phyloP scores from a whole-genome alignment of 2,113 vertebrate genomes.

The Muscicapa adusta region DNA sequence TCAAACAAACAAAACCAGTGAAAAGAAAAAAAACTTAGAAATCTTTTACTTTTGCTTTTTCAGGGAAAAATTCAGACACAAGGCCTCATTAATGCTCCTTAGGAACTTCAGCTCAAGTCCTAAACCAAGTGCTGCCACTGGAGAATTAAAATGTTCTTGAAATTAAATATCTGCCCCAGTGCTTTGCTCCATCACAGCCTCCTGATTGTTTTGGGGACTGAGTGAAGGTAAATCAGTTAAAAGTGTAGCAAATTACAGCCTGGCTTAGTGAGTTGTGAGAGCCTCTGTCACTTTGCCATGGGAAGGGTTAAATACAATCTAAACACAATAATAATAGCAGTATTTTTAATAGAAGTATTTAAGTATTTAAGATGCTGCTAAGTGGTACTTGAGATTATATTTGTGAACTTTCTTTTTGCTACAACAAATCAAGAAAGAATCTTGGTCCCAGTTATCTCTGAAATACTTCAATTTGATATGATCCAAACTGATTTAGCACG shows the following conservation, averaged over 20 bases:
- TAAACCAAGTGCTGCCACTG: neutral
- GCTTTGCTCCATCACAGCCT: neutral
- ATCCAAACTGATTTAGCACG: neutral
- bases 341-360: neutral
- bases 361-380: neutral
- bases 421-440: neutral
- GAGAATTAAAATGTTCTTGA: neutral
- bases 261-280: neutral
- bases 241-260: neutral
- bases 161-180: neutral
- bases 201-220: neutral
- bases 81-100: neutral
- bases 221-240: neutral
- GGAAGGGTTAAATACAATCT: neutral
- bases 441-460: neutral
- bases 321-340: neutral
- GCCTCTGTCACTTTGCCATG: neutral
- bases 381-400: neutral
- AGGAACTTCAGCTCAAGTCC: neutral
- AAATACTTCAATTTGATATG: neutral
- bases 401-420: neutral
- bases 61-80: neutral
- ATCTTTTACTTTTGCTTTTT: neutral
- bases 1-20: rapidly evolving
- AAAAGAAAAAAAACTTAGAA: neutral